These are phyloP conservation scores for Stichodactyla helianthus DNA, from an alignment of 64 coral and sea anemone genomes.

Conservation along the genomic window DNA sequence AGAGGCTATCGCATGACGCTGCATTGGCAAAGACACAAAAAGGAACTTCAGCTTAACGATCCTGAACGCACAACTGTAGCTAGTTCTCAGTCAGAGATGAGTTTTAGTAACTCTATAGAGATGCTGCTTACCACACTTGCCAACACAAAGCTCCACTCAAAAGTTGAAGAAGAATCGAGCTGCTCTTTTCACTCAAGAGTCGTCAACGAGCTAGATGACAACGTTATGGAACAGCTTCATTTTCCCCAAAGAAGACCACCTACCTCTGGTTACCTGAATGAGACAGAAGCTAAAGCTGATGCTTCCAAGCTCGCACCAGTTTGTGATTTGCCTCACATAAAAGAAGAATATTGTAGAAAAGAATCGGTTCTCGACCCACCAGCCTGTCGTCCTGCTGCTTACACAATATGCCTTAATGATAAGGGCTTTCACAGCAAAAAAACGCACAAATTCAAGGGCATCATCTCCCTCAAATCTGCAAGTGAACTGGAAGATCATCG, in stretches of 20 bases:
- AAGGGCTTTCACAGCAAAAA: not conserved
- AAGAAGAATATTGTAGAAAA: not conserved
- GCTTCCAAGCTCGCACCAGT: not conserved
- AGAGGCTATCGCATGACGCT: not conserved
- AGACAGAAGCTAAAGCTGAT: not conserved
- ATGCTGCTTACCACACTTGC: not conserved
- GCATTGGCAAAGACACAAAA: slow-evolving; percentile 12
- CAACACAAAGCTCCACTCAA: not conserved
- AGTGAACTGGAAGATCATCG: not conserved
- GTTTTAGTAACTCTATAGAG: not conserved
- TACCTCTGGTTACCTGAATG: not conserved
- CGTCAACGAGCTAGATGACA: not conserved
- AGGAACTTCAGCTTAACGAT: not conserved
- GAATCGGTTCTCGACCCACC: not conserved
- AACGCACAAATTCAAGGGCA: not conserved
- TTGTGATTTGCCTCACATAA: not conserved
- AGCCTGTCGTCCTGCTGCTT: not conserved
- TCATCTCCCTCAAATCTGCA: not conserved
- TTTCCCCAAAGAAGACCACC: not conserved
- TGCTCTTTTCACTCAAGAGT: not conserved
- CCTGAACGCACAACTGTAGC: slow-evolving; percentile 9
- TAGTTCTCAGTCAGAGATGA: slow-evolving; percentile 13
- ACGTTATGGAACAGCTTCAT: not conserved
- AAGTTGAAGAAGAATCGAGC: not conserved
- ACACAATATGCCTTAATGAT: not conserved